Conservation (phyloP, 2,797 vertebrate genomes). For the Hippoglossus hippoglossus region DNA sequence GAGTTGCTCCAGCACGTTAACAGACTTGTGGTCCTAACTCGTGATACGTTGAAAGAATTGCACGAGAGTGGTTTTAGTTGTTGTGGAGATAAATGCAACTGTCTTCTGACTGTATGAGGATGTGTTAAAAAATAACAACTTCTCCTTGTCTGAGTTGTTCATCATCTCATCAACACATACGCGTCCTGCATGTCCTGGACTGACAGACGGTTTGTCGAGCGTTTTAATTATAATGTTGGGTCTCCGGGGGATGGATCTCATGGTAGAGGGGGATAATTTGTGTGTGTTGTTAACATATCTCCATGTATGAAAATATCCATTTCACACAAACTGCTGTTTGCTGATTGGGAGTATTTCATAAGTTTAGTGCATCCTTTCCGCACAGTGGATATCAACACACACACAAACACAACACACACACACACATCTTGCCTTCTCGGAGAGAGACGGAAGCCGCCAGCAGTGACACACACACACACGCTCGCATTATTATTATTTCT, state of each 20-base stretch:
- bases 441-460: slow-evolving; percentile 74
- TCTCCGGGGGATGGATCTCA: slow-evolving; percentile 80
- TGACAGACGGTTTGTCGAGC: slow-evolving; percentile 88
- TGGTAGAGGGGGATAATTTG: slow-evolving; percentile 74
- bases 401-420: slow-evolving; percentile 38
- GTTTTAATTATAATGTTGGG: slow-evolving; percentile 88
- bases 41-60: no score
- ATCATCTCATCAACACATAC: slow-evolving; percentile 75
- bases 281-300: slow-evolving; percentile 28
- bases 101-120: slow-evolving; percentile 49
- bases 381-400: slow-evolving; percentile 29
- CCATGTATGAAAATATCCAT: slow-evolving; percentile 42
- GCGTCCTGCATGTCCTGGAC: slow-evolving; percentile 69
- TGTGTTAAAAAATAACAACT: slow-evolving; percentile 7
- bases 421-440: slow-evolving; percentile 37
- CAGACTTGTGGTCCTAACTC: no score
- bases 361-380: slow-evolving; percentile 57
- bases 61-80: slow-evolving; percentile 52
- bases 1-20: no score
- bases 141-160: slow-evolving; percentile 60
- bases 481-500: slow-evolving; percentile 84
- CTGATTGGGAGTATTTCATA: slow-evolving; percentile 53
- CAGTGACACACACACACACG: slow-evolving; percentile 55
- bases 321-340: slow-evolving; percentile 47
- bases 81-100: slow-evolving; percentile 68